Base-by-base conservation (phyloP, 2,797 vertebrate species). In the Sebastes minor region DNA sequence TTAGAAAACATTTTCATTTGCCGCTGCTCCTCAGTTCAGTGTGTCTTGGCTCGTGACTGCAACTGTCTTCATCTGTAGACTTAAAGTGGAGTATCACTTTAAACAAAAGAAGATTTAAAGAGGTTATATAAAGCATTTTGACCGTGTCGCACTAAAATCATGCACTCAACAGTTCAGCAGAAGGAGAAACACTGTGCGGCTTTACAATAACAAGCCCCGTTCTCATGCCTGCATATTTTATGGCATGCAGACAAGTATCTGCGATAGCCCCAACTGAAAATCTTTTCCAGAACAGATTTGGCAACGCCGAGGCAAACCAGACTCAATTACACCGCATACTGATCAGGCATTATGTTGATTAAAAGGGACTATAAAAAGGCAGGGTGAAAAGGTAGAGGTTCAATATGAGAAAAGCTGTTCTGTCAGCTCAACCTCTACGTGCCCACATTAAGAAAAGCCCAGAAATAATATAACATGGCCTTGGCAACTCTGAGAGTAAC, bases 331-430 rank as follows among this genome's bases (percentile, higher is more conserved):
- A 65, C n/a, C 10, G 55, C 66, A 80, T 35, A 76, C 11, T 20
- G 76, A 81, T 76, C 33, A 52, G 65, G 55, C 66, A 79, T 76
- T 82, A 74, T 53, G 68, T 49, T 84, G 82, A 89, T 88, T 80
- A 74, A 82, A 87, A 80, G 63, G 38, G n/a, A 63, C 64, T 27
- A 28, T 61, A 62, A 80, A 53, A 71, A 56, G 10, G 53, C 18
- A 59, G 69, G 49, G 42, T 76, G 73, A 78, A 79, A 87, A 81
- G 59, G 23, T 38, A 75, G 55, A 74, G 64, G 46, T 80, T 84
- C 79, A 79, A 79, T 75, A 76, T 82, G 16, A 76, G 68, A 62
- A 82, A 77, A 87, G 38, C 38, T 62, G 83, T 25, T 64, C 74
- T 75, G 78, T 88, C 80, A 84, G 80, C 82, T 84, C 63, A n/a